Evolutionary conservation across 2,113 vertebrate genomes (phyloP).

Genomic region (Chinchilla lanigera): DNA sequence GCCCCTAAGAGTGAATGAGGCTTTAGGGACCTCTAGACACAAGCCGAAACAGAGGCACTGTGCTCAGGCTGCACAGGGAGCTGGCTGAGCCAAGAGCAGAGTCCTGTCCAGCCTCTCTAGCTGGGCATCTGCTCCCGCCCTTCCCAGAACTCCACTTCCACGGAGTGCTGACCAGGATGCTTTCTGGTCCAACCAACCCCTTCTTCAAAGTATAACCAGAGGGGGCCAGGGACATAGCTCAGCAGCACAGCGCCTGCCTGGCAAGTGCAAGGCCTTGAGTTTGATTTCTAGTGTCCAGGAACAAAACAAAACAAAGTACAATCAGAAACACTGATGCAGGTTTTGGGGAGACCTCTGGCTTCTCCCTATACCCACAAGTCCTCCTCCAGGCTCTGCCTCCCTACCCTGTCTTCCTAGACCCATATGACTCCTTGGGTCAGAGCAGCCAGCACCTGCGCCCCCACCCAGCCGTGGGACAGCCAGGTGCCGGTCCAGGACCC

Average conservation of each 20-base stretch:
- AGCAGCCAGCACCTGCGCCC: not conserved
- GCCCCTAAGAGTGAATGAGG: not conserved
- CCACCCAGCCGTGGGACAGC: accelerated
- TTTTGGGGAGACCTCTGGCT: not conserved
- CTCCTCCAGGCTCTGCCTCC: not conserved
- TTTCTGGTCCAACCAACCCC: not conserved
- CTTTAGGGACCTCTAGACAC: not conserved
- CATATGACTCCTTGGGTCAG: not conserved
- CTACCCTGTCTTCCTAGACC: not conserved
- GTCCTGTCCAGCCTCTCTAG: not conserved
- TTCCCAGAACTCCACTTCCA: not conserved
- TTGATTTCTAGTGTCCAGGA: no score
- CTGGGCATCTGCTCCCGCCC: not conserved
- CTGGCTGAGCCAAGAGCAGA: not conserved
- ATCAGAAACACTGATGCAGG: not conserved
- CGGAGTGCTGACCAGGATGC: accelerated
- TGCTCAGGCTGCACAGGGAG: not conserved
- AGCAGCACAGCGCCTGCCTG: no score
- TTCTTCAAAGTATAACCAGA: not conserved
- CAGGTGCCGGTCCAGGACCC: not conserved
- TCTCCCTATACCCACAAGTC: not conserved
- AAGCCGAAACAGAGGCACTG: not conserved
- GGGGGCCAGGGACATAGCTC: no score
- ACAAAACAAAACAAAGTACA: not conserved
- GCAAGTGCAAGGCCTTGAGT: no score